These are phyloP conservation scores for Plecturocebus donacophilus DNA, from an alignment of 2,113 vertebrate genomes.

Conservation along the genomic window DNA sequence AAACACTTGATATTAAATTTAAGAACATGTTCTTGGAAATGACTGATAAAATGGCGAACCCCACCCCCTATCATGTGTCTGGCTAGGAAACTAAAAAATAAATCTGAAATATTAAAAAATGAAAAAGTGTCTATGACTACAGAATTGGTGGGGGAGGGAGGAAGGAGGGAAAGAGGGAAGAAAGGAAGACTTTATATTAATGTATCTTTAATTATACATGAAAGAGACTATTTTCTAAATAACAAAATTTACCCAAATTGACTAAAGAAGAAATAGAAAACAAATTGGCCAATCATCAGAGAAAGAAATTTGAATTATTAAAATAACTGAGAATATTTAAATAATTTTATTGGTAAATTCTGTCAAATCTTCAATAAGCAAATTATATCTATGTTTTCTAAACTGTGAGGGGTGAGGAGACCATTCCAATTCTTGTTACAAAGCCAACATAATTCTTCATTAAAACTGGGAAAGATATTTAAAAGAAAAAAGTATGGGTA, in stretches of 20 bases:
- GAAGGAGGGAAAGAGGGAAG: background rate
- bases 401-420: background rate
- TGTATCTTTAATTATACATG: background rate
- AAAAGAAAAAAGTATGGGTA: background rate
- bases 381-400: background rate
- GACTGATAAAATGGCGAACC: background rate
- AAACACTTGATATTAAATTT: slow-evolving; percentile 38
- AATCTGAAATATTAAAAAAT: slow-evolving; percentile 30
- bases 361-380: slow-evolving; percentile 30
- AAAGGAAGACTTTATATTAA: background rate
- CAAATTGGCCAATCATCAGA: background rate
- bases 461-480: background rate
- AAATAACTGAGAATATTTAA: background rate
- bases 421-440: background rate
- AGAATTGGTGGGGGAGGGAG: background rate
- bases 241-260: slow-evolving; percentile 48
- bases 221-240: background rate
- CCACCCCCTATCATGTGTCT: background rate
- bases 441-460: background rate
- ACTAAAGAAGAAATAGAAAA: slow-evolving; percentile 56
- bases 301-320: background rate
- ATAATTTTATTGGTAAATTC: slow-evolving; percentile 54
- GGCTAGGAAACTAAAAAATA: slow-evolving; percentile 33
- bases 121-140: background rate
- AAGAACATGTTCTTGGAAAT: slow-evolving; percentile 38